These are phyloP conservation scores for Drosophila hydei DNA, from an alignment of 1,140 invertebrate genomes.

Conservation along the genomic window DNA sequence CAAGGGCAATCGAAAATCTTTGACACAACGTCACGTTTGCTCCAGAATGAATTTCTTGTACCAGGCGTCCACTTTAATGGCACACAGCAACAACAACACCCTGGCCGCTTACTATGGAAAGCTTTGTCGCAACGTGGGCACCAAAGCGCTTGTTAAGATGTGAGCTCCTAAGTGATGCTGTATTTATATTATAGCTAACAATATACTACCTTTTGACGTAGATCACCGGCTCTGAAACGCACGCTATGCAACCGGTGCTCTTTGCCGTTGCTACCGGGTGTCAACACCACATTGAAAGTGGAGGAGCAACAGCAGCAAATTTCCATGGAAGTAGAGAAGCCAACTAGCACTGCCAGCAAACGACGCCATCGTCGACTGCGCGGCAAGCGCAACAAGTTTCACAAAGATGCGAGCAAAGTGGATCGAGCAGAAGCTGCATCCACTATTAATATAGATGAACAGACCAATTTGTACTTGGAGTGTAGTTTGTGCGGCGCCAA, in stretches of 20 bases:
- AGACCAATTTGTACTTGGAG: conserved; percentile 34
- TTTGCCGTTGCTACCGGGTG: conserved; percentile 57
- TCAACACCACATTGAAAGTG: conserved; percentile 50
- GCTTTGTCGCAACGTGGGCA: conserved; percentile 69
- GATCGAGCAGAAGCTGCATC: neutral
- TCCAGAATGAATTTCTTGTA: conserved; percentile 69
- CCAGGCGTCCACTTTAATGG: conserved; percentile 68
- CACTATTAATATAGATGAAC: conserved; percentile 1
- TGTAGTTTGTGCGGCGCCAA: conserved; percentile 48
- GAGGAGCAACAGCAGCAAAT: neutral
- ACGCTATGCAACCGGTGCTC: conserved; percentile 59
- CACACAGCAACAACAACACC: conserved; percentile 37
- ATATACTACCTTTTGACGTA: neutral
- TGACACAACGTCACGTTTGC: conserved; percentile 43
- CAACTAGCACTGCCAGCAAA: conserved; percentile 11
- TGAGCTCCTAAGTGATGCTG: conserved; percentile 21
- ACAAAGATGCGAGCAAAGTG: neutral
- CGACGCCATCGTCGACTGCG: conserved; percentile 28
- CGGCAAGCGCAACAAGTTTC: neutral
- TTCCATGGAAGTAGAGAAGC: neutral
- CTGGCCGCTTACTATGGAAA: conserved; percentile 65
- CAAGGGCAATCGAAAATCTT: conserved; percentile 56
- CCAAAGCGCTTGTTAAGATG: conserved; percentile 60
- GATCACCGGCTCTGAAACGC: conserved; percentile 63
- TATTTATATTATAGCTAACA: neutral